Conservation (phyloP, 2,888 invertebrate genomes). For the Orchestes rusci region DNA sequence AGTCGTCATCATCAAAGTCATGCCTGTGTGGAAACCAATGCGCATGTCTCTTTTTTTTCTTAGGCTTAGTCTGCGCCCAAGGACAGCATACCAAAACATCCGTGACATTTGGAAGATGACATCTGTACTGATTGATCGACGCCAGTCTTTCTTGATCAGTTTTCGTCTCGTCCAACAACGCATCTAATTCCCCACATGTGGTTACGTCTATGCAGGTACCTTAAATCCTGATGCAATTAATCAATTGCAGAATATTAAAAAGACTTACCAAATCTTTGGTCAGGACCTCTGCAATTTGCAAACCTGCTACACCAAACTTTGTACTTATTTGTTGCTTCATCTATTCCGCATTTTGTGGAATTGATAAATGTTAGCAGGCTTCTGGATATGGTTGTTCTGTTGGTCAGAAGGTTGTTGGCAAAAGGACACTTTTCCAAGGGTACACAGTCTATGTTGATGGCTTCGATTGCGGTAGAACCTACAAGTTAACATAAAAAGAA, state of each 20-base stretch:
- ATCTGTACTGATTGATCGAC: background rate
- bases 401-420: constrained; percentile 5
- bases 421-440: constrained; percentile 9
- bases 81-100: background rate
- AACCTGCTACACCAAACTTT: constrained; percentile 15
- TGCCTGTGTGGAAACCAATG: background rate
- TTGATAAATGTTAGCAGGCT: constrained; percentile 7
- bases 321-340: background rate
- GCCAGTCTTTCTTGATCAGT: background rate
- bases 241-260: no score
- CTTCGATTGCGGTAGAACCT: background rate
- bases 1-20: background rate
- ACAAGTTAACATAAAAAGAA: no score
- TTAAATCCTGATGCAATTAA: background rate
- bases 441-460: constrained; percentile 9
- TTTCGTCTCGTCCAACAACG: background rate
- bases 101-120: background rate
- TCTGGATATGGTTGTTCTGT: background rate
- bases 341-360: constrained; percentile 5
- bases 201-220: constrained; percentile 1
- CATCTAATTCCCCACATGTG: background rate
- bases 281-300: constrained; percentile 8
- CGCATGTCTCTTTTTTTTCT: background rate
- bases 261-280: constrained; percentile 8
- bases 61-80: background rate